These are phyloP conservation scores for Melanostoma scalare DNA, from an alignment of 2,888 invertebrate species.

Conservation along the genomic window DNA sequence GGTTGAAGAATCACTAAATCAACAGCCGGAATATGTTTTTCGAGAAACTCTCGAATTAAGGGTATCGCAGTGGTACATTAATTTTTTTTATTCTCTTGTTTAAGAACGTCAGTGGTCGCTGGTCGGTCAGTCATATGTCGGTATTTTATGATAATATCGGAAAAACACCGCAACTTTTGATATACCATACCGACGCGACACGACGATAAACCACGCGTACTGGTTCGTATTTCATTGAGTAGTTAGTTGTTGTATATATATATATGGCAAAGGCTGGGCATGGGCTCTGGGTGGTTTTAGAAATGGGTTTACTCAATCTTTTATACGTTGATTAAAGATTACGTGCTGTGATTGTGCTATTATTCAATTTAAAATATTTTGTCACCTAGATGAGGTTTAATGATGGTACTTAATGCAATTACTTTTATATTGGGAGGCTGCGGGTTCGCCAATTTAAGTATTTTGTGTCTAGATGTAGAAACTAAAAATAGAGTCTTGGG, in stretches of 20 bases:
- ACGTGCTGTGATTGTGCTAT: conserved; percentile 54
- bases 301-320: conserved; percentile 49
- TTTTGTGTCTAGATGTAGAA: conserved; percentile 24
- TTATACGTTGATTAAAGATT: conserved; percentile 56
- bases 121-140: conserved; percentile 18
- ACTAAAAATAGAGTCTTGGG: conserved; percentile 40
- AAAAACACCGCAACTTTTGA: conserved; percentile 32
- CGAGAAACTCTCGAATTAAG: conserved; percentile 54
- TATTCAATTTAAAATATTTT: conserved; percentile 66
- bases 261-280: not conserved
- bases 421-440: conserved; percentile 22
- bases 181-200: conserved; percentile 14
- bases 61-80: conserved; percentile 43
- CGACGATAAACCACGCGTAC: conserved; percentile 3
- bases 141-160: conserved; percentile 5
- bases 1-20: conserved; percentile 64
- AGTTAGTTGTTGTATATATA: not conserved
- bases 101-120: not conserved
- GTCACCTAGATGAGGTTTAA: conserved; percentile 62
- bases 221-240: not conserved
- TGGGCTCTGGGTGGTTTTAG: conserved; percentile 19
- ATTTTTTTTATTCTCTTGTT: conserved; percentile 22
- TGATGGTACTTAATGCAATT: conserved; percentile 58
- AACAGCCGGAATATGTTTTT: conserved; percentile 49
- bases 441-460: conserved; percentile 47